phyloP scores from a whole-genome alignment of 2,888 invertebrate genomes.

The Patella pellucida region DNA sequence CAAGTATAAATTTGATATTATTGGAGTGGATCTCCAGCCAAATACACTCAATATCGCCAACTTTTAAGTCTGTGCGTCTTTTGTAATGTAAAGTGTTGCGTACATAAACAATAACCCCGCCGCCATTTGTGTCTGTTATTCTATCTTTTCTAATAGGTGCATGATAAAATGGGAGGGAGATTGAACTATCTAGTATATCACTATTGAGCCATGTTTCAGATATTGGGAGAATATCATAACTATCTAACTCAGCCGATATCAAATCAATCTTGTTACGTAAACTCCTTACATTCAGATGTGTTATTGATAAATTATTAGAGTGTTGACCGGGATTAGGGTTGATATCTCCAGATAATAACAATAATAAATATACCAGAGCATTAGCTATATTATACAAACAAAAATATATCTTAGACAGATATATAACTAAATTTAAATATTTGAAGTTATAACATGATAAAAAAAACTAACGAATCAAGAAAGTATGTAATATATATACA shows the following conservation, averaged over 20 bases:
- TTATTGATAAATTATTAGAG: not conserved
- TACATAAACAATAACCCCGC: not conserved
- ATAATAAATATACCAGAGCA: too few relatives aligned
- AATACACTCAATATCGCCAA: not conserved
- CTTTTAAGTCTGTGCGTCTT: not conserved
- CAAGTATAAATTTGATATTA: not conserved
- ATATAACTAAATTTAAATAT: too few relatives aligned
- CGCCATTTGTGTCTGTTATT: not conserved
- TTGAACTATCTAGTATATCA: not conserved
- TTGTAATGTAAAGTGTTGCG: not conserved
- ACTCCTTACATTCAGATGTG: slow-evolving; percentile 10
- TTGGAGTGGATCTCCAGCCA: not conserved
- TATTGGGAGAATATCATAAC: not conserved
- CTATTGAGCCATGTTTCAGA: not conserved
- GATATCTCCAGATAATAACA: not conserved
- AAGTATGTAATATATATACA: too few relatives aligned
- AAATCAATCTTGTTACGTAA: not conserved
- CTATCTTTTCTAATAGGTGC: not conserved
- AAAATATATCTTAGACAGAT: too few relatives aligned
- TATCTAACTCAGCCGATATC: not conserved
- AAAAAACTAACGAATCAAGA: too few relatives aligned
- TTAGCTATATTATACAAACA: too few relatives aligned
- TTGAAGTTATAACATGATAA: too few relatives aligned
- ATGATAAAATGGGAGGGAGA: not conserved
- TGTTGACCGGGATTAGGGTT: not conserved